Evolutionary conservation across 2,888 invertebrate species (phyloP).

Genomic region (Latrodectus elegans): DNA sequence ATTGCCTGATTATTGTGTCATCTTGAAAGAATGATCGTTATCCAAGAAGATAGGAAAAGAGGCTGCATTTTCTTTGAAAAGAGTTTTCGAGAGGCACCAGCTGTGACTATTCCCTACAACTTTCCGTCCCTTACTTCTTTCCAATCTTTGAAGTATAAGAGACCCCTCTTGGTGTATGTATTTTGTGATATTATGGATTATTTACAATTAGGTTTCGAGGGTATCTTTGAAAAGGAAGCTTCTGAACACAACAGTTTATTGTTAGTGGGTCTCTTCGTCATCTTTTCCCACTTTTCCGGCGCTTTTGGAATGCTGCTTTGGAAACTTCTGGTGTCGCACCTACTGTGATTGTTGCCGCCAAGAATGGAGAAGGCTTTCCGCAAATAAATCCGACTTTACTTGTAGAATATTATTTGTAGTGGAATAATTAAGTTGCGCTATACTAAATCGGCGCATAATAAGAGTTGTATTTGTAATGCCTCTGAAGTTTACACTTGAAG

Average conservation of each 20-base stretch:
- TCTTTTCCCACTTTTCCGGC: too few species aligned
- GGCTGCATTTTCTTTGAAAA: constrained; percentile 45
- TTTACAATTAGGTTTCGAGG: constrained; percentile 54
- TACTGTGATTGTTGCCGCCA: too few species aligned
- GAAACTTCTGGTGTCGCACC: too few species aligned
- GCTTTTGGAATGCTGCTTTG: too few species aligned
- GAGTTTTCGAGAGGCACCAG: constrained; percentile 50
- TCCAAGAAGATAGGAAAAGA: constrained; percentile 29
- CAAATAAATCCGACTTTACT: too few species aligned
- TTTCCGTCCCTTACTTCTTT: constrained; percentile 1
- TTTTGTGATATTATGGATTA: constrained; percentile 64
- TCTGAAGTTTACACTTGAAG: too few species aligned
- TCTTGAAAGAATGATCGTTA: constrained; percentile 61
- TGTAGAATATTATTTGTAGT: too few species aligned
- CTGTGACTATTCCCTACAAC: constrained; percentile 31
- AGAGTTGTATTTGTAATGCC: too few species aligned
- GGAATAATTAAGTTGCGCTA: too few species aligned
- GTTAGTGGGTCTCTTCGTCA: background rate
- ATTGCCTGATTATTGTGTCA: constrained; percentile 65
- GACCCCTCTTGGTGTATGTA: constrained; percentile 37
- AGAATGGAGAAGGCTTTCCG: too few species aligned
- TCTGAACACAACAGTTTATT: constrained; percentile 29
- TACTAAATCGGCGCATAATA: too few species aligned
- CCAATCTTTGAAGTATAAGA: constrained; percentile 31
- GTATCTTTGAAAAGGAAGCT: constrained; percentile 15